Evolutionary conservation across 2,888 invertebrate species (phyloP), one percentile per base, ranked within the genome.

Genomic region (Cephus runcator): DNA sequence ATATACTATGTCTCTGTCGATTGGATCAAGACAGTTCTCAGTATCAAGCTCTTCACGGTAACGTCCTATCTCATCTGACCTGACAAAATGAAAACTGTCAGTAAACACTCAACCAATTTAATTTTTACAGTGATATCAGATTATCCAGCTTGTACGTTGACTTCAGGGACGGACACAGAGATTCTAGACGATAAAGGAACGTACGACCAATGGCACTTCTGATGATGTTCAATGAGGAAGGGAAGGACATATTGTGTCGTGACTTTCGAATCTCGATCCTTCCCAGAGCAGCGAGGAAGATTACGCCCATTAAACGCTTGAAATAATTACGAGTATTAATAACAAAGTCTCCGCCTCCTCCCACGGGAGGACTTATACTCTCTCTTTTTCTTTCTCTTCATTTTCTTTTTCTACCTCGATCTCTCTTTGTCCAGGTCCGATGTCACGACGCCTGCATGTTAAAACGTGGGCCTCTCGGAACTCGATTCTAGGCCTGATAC

Each of bases 311-410:
- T 34, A 34, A 71, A 71, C 15, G 34, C 34, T 71, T 31, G 33
- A 34, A 71, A 71, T 71, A 31, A 71, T 71, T 71, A 71, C 71
- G 34, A 71, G 33, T 71, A 71, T 71, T 34, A 71, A 71, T 71
- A 34, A 71, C 31, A n/a, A 71, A 71, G 71, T 31, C 34, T 71
- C 30, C 71, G 71, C 71, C 71, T 71, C 71, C 71, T 71, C 71
- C 71, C 71, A 71, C 71, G 71, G 71, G 71, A 71, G 56, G 56
- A 56, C 9, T 23, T 9, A 56, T 23, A 23, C 56, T 23, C 23
- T 23, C 56, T 56, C 56, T 56, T 23, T 56, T 6, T 56, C 23
- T 6, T 56, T 56, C 56, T 56, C 56, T 56, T 56, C 2, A 15
- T 56, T 15, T 56, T 56, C 56, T 56, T 56, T 56, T 23, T 56